Evolutionary conservation across 2,888 invertebrate species (phyloP), one percentile per base, ranked within the genome.

Genomic region (Diarsia dahlii): DNA sequence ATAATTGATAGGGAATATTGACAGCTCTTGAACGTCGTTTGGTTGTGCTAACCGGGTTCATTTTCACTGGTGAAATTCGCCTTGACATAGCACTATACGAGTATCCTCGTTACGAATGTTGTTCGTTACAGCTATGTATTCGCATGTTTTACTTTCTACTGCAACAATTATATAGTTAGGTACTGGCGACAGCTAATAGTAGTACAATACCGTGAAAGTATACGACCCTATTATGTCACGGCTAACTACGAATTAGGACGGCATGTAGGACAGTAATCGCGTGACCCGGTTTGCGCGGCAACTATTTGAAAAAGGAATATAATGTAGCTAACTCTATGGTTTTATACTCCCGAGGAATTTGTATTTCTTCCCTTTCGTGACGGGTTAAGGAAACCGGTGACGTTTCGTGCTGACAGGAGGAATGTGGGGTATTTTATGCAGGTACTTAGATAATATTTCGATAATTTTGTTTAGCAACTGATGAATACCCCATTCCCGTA

Each of bases 261-360:
- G 84, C 88, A 91, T 90, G 86, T 90, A 84, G 89, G 87, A 83
- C 89, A 86, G 80, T 86, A 87, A 84, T 90, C 87, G 87, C 89
- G 90, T 91, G 91, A 91, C 90, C 89, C 81, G 80, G 80, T 85
- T 87, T 77, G 48, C 56, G 71, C 63, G 68, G 60, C 50, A 80
- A 76, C 73, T 81, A 81, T 77, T 81, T 71, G 64, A 81, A 81
- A 71, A 84, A 73, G 60, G 81, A 76, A 74, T 74, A 48, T 48
- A 23, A 58, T 48, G 18, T 65, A 48, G n/a, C 50, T 54, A 63
- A 12, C 54, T 72, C 48, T 74, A 74, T 65, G 72, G 63, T 76
- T 28, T 8, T 66, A 23, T 71, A 45, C 34, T 76, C 48, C 64
- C 15, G 56, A 34, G 15, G 18, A 28, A 65, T 62, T 65, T 20